phyloP scores from a whole-genome alignment of 2,888 invertebrate genomes.

The Chouioia cunea region DNA sequence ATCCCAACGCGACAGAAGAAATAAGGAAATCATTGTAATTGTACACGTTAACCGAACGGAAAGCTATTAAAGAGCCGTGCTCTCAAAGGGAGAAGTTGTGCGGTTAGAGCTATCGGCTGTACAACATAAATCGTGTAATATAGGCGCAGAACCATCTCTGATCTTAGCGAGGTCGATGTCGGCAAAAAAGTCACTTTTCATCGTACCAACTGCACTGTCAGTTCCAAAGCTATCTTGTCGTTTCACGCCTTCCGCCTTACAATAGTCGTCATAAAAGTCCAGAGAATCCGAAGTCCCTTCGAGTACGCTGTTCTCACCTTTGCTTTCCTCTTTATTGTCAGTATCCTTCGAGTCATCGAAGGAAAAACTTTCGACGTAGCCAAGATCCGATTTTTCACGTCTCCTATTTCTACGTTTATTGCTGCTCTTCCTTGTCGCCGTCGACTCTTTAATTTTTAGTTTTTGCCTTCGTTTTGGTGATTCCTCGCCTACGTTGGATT shows the following conservation, averaged over 20 bases:
- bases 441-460: slow-evolving; percentile 46
- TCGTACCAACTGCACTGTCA: slow-evolving; percentile 66
- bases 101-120: slow-evolving; percentile 59
- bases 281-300: slow-evolving; percentile 50
- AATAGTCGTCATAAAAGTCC: slow-evolving; percentile 51
- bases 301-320: slow-evolving; percentile 41
- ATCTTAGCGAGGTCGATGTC: slow-evolving; percentile 63
- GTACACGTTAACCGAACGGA: not conserved
- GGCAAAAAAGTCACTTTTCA: slow-evolving; percentile 66
- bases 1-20: slow-evolving; percentile 21
- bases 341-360: slow-evolving; percentile 34
- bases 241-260: slow-evolving; percentile 56
- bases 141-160: slow-evolving; percentile 55
- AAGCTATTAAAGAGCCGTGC: slow-evolving; percentile 61
- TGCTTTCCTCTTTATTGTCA: slow-evolving; percentile 40
- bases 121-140: slow-evolving; percentile 59
- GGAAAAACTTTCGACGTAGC: slow-evolving; percentile 45
- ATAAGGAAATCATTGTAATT: not conserved
- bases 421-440: slow-evolving; percentile 31
- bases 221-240: slow-evolving; percentile 64
- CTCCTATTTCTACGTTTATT: slow-evolving; percentile 42
- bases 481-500: slow-evolving; percentile 39
- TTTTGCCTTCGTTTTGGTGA: slow-evolving; percentile 45
- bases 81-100: slow-evolving; percentile 62
- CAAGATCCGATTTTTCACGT: slow-evolving; percentile 45